Base-by-base conservation (phyloP, 1,140 invertebrate genomes). In the Drosophila obscura region DNA sequence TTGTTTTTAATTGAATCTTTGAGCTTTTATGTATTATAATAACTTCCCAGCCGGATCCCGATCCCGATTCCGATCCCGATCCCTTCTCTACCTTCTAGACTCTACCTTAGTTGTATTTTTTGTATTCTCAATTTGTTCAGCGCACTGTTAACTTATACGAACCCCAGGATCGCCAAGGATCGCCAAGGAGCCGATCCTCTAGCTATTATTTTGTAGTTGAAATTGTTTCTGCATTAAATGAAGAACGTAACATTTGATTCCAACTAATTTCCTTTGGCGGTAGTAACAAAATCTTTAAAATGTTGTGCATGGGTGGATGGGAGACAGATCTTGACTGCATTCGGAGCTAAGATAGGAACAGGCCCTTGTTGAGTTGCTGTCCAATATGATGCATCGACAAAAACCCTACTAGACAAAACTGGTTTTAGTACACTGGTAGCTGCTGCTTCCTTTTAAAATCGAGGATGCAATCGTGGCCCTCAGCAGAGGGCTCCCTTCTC, bases 171-270 rank as follows among this genome's bases (percentile, higher is more conserved):
- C 26, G 59, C 49, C 52, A 39, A 48, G 53, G 79, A 63, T 45
- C 26, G 59, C 49, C 52, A 39, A 71, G 26, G n/a, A 59, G 51
- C 57, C 61, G 64, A 66, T 65, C 74, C 82, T 75, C 74, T 85
- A 87, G 81, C 76, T 85, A 66, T 75, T 75, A 75, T 74, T 64
- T 75, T 75, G 63, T 76, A 87, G 82, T 82, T 87, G 79, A 88
- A 87, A 79, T 87, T 87, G 83, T 88, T 87, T 87, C 82, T 88
- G 77, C 64, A 80, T 84, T 81, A 81, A 85, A 66, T 63, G 56
- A 82, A 81, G 63, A 66, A 81, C 62, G 71, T 60, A 78, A 69
- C 35, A 58, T 69, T 49, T 15, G 31, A 50, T 1, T 11, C 4
- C 11, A 13, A 39, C 4, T 13, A 9, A 31, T 31, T 31, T 31